Conservation (phyloP, 2,113 vertebrate species). For the Stictonetta naevosa region DNA sequence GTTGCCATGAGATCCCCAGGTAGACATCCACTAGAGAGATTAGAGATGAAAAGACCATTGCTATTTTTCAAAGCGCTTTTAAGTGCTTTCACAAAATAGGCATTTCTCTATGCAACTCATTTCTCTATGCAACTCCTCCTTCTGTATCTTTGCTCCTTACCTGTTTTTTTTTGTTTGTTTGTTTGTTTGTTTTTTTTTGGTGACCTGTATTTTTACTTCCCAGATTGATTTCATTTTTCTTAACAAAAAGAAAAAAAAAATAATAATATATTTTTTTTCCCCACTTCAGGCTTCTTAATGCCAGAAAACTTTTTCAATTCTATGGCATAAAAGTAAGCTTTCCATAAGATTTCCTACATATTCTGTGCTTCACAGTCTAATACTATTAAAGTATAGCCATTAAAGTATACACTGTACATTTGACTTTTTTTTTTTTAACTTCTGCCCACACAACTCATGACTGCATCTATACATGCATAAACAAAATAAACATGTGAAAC, state of each 20-base stretch:
- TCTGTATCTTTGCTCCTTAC: neutral
- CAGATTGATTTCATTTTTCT: constrained; percentile 13
- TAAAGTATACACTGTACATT: neutral
- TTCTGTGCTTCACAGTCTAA: neutral
- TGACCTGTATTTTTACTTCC: constrained; percentile 5
- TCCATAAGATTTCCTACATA: neutral
- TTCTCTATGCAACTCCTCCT: neutral
- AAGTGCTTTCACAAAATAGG: constrained; percentile 28
- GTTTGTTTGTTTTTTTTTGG: no score
- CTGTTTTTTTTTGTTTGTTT: no score
- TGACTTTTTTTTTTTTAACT: neutral
- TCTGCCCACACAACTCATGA: neutral
- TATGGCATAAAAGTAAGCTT: neutral
- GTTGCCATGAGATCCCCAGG: neutral
- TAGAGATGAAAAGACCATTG: neutral
- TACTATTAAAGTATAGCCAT: neutral
- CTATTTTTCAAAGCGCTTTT: constrained; percentile 48
- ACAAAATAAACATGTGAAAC: neutral
- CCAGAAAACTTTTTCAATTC: neutral
- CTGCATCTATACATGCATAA: neutral
- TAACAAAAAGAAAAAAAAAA: neutral
- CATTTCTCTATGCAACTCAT: neutral
- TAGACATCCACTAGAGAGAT: neutral
- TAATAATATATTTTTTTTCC: no score
- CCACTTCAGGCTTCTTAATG: neutral